Base-by-base conservation (phyloP, 2,797 vertebrate species). In the Toxotes lorentzi region DNA sequence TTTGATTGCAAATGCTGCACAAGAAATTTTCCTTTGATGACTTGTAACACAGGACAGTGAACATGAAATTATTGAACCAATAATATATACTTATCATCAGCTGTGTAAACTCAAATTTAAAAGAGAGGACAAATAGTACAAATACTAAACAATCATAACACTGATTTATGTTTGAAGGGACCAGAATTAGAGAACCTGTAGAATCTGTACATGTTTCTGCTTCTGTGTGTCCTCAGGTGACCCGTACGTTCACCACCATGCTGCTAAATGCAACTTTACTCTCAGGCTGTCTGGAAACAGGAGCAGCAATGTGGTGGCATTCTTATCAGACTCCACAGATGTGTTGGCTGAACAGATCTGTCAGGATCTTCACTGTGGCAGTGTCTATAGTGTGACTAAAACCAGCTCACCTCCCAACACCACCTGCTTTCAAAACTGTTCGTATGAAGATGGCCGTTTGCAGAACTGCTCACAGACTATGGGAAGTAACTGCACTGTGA, bases 341-440 rank as follows among this genome's bases (percentile, higher is more conserved):
- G 0, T 0, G 8, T 3, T 91, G 41, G 0, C 41, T 0, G 17
- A 76, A 0, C 80, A 63, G 69, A 84, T 94, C 76, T 95, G 94
- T 19, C 54, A 7, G 43, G 81, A 65, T 2, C 89, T 92, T 0
- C 45, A 30, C 57, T 95, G 93, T 8, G 90, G 90, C 5, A 13
- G 57, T 4, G 16, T 78, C 38, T 54, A 2, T 38, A 0, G 0
- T 0, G 21, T 91, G 50, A 19, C 21, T 0, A 69, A 53, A 70
- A 38, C 1, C 14, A 19, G 0, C 5, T 6, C 54, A 1, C 16
- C 51, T 0, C 10, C 40, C 43, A 57, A 70, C 3, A 16, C 30
- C 61, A 65, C 11, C 59, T 93, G 92, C 81, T 84, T 87, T 7
- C 62, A 82, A 0, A 12, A 35, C 70, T 95, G 93, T 19, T 32